Conservation (phyloP, 2,797 vertebrate genomes). For the Coregonus sp. region DNA sequence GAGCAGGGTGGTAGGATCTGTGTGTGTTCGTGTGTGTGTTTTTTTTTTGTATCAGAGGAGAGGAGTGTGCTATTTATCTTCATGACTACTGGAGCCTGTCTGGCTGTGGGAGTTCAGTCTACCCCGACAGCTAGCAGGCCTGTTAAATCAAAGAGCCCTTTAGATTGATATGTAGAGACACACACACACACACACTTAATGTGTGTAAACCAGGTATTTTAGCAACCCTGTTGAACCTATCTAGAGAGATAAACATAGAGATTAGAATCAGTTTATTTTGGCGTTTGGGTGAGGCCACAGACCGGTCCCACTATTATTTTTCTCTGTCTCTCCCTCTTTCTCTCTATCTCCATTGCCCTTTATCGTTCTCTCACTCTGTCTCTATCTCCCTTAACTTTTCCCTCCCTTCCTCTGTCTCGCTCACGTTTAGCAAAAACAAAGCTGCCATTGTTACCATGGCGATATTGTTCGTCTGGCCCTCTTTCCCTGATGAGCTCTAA, state of each 20-base stretch:
- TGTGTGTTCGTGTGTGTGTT: conserved; percentile 7
- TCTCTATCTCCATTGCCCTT: background rate
- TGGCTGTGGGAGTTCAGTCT: conserved; percentile 37
- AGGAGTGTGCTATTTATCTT: conserved; percentile 15
- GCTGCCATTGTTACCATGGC: conserved; percentile 54
- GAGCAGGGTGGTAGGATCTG: conserved; percentile 33
- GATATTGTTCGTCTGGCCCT: conserved; percentile 33
- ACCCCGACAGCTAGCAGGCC: conserved; percentile 36
- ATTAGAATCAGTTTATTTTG: no score
- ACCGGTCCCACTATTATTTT: no score
- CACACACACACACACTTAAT: conserved; percentile 17
- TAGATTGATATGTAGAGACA: background rate
- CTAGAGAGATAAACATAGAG: background rate
- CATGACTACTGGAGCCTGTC: conserved; percentile 31
- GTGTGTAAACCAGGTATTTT: background rate
- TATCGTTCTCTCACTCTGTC: background rate
- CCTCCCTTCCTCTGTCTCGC: conserved; percentile 19
- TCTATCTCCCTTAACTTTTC: background rate
- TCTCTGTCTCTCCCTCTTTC: background rate
- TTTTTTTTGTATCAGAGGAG: background rate
- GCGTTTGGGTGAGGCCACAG: no score
- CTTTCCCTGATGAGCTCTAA: conserved; percentile 40
- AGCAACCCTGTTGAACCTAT: conserved; percentile 8
- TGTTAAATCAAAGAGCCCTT: conserved; percentile 34
- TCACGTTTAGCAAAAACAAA: conserved; percentile 43